Percentiles rank a stretch among this genome's conserved stretches.
These are phyloP conservation scores for Leucophenga maculata DNA, from an alignment of 2,888 invertebrate species.

Conservation along the genomic window DNA sequence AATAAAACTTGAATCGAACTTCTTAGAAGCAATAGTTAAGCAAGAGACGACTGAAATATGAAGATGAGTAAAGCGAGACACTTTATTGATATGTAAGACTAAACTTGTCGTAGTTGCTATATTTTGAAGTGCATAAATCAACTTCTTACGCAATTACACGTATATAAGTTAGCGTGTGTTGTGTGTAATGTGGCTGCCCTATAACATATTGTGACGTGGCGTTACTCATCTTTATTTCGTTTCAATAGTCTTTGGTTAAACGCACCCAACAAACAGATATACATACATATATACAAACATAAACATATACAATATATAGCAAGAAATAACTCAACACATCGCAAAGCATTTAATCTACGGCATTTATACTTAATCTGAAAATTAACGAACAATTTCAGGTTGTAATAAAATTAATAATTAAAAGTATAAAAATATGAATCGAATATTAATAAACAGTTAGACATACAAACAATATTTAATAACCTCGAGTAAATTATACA, in stretches of 20 bases:
- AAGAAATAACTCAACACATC: conserved; percentile 8
- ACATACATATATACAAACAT: background rate
- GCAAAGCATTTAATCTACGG: conserved; percentile 32
- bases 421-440: conserved; percentile 20
- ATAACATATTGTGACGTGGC: too few species aligned
- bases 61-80: too few species aligned
- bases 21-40: conserved; percentile 1
- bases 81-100: too few species aligned
- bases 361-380: conserved; percentile 23
- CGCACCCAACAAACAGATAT: background rate
- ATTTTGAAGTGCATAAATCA: too few species aligned
- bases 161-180: too few species aligned
- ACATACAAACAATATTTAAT: conserved; percentile 40
- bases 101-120: too few species aligned
- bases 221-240: too few species aligned
- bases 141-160: too few species aligned
- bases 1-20: background rate
- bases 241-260: too few species aligned
- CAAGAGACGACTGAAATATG: too few species aligned
- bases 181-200: too few species aligned
- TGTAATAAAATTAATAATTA: conserved; percentile 28
- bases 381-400: conserved; percentile 26
- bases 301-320: background rate
- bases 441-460: conserved; percentile 18
- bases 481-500: conserved; percentile 18